These are phyloP conservation scores for Cetonia aurata DNA, from an alignment of 2,888 invertebrate genomes.

Conservation along the genomic window DNA sequence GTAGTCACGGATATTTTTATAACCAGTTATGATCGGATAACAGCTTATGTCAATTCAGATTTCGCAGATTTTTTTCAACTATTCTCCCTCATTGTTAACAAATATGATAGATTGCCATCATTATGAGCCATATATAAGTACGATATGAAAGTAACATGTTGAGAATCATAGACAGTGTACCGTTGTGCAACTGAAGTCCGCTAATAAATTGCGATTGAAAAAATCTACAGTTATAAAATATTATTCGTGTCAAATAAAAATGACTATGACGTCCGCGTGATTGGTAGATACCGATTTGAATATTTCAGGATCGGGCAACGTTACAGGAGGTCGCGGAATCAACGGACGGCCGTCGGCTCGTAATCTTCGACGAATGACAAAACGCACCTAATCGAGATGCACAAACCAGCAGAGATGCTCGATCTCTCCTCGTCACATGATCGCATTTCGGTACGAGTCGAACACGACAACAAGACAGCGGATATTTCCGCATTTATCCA, in stretches of 20 bases:
- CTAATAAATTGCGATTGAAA: too few relatives aligned
- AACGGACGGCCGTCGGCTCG: background rate
- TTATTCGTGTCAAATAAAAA: background rate
- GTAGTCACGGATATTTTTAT: too few relatives aligned
- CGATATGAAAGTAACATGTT: too few relatives aligned
- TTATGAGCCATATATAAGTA: too few relatives aligned
- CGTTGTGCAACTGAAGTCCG: too few relatives aligned
- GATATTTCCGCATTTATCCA: constrained; percentile 42
- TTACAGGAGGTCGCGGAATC: constrained; percentile 11
- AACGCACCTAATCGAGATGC: constrained; percentile 29
- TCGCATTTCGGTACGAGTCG: constrained; percentile 14
- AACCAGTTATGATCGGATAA: too few relatives aligned
- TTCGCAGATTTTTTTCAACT: too few relatives aligned
- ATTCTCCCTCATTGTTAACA: too few relatives aligned
- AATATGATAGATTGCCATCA: too few relatives aligned
- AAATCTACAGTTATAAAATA: too few relatives aligned
- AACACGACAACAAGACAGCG: constrained; percentile 12
- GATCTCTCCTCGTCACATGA: background rate
- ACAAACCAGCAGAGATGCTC: constrained; percentile 10
- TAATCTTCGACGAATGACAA: constrained; percentile 19
- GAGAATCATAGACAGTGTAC: too few relatives aligned
- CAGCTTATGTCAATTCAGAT: too few relatives aligned
- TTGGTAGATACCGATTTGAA: background rate
- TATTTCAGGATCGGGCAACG: background rate
- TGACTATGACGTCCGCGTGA: background rate